phyloP scores from a whole-genome alignment of 1,140 invertebrate species.

The Orchesella cincta region DNA sequence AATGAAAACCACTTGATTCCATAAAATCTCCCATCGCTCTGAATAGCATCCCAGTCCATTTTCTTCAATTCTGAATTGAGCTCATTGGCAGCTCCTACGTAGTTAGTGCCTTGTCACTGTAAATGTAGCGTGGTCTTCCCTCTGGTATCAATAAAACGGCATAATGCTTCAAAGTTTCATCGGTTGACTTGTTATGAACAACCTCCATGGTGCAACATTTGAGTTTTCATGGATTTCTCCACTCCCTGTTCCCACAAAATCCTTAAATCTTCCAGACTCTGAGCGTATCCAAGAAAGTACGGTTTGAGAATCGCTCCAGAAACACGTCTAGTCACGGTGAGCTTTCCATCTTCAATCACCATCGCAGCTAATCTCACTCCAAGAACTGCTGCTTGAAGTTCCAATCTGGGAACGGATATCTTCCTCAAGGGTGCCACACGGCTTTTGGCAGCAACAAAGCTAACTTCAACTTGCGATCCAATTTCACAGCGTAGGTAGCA shows the following conservation, averaged over 20 bases:
- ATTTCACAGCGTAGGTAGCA: constrained; percentile 48
- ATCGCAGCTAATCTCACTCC: constrained; percentile 39
- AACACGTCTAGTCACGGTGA: not conserved
- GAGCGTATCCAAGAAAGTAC: not conserved
- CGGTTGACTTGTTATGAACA: not conserved
- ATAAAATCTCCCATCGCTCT: not conserved
- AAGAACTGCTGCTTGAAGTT: constrained; percentile 55
- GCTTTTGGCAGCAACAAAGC: constrained; percentile 52
- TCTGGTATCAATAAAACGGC: not conserved
- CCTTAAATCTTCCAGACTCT: not conserved
- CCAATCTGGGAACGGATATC: constrained; percentile 55
- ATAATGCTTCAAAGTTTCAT: not conserved
- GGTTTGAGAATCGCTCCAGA: not conserved
- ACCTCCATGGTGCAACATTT: not conserved
- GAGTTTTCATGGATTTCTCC: not conserved
- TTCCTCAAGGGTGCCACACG: constrained; percentile 53
- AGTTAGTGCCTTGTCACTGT: not conserved
- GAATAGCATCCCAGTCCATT: not conserved
- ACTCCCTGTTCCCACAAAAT: not conserved
- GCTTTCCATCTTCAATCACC: not conserved
- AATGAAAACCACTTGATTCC: not conserved
- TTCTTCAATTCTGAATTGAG: not conserved
- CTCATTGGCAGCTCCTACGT: too few relatives aligned
- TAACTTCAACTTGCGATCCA: not conserved
- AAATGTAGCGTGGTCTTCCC: not conserved